These are phyloP conservation scores for Penaeus monodon DNA, from an alignment of 2,888 invertebrate species.

Conservation along the genomic window DNA sequence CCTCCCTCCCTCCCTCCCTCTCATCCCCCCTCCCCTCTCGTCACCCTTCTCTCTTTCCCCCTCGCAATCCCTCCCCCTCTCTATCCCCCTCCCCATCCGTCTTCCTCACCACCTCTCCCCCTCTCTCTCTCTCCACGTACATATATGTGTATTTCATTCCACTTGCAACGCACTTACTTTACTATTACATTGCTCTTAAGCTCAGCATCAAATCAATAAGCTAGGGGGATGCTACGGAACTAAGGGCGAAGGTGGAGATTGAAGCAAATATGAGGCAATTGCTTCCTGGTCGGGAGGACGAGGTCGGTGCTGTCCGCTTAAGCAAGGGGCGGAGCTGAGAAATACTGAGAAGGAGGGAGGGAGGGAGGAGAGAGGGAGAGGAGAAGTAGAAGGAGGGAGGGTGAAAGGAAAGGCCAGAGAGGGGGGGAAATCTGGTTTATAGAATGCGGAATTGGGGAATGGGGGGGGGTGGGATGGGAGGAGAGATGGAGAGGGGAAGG, in stretches of 20 bases:
- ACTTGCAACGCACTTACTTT: not conserved
- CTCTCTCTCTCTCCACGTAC: not conserved
- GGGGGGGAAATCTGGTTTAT: too few species aligned
- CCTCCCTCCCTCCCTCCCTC: not conserved
- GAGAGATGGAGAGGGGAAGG: not conserved
- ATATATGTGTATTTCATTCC: not conserved
- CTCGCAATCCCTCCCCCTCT: not conserved
- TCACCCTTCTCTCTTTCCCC: not conserved
- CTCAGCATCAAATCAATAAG: not conserved
- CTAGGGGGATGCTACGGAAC: too few species aligned
- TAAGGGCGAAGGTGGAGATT: too few species aligned
- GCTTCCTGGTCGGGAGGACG: too few species aligned
- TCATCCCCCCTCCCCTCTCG: not conserved
- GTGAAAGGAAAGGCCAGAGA: too few species aligned
- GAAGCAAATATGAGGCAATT: too few species aligned
- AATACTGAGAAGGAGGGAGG: too few species aligned
- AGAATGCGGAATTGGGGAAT: too few species aligned
- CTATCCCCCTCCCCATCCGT: not conserved
- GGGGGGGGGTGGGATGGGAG: not conserved
- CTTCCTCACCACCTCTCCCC: not conserved
- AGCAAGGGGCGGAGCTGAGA: too few species aligned
- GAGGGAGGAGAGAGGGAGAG: too few species aligned
- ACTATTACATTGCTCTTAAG: not conserved
- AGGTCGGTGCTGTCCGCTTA: too few species aligned
- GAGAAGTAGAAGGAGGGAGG: too few species aligned